Evolutionary conservation across 92 coral and sea anemone species (phyloP).

Genomic region (Pocillopora grandis): DNA sequence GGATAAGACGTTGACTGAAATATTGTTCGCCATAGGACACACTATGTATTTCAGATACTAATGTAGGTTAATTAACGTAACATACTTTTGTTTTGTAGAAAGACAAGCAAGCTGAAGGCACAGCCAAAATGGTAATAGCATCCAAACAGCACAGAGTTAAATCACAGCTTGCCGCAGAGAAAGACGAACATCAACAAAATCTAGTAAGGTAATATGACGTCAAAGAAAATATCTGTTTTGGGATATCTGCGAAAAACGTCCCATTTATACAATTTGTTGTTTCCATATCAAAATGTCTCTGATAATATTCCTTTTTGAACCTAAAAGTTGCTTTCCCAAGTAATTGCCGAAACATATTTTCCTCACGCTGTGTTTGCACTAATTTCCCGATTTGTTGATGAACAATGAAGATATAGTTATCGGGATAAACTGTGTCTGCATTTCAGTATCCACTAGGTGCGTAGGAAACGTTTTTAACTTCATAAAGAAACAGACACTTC

Average conservation of each 20-base stretch:
- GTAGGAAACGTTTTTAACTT: neutral
- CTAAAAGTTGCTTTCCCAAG: too few species aligned
- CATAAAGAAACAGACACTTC: too few species aligned
- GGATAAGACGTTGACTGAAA: neutral
- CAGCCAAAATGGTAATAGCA: constrained; percentile 64
- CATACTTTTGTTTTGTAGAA: constrained; percentile 48
- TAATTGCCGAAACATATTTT: too few species aligned
- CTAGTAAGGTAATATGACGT: constrained; percentile 44
- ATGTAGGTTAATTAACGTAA: neutral
- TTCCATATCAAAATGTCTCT: too few species aligned
- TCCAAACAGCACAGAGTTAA: constrained; percentile 77
- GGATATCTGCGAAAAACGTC: neutral
- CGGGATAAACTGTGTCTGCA: neutral
- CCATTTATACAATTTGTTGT: too few species aligned
- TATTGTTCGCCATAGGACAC: too few species aligned
- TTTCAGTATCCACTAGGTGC: neutral
- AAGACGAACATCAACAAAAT: constrained; percentile 71
- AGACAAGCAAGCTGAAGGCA: constrained; percentile 69
- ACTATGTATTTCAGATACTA: neutral
- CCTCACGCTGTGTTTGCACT: neutral
- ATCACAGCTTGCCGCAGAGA: constrained; percentile 55
- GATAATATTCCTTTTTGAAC: too few species aligned
- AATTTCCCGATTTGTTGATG: neutral
- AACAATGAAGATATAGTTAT: neutral
- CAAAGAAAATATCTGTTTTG: neutral